Percentiles rank a stretch among this genome's conserved stretches.
phyloP scores from a whole-genome alignment of 2,113 vertebrate species.

The Gnathonemus longibarbis region DNA sequence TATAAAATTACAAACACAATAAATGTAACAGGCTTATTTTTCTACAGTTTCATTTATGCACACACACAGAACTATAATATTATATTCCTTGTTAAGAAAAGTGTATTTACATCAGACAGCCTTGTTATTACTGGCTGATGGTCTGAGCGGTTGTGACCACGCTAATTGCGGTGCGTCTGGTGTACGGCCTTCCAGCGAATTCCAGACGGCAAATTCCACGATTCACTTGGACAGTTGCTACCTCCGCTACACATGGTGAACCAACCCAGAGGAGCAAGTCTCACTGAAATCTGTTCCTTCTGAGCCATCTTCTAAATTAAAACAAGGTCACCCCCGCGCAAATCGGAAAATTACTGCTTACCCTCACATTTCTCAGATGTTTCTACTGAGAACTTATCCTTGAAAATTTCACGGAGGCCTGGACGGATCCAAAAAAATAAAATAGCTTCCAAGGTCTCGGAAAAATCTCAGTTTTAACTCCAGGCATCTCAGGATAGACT shows the following conservation, averaged over 20 bases:
- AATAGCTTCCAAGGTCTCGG: neutral
- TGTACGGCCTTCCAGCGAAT: neutral
- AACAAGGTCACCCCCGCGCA: neutral
- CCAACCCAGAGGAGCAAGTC: neutral
- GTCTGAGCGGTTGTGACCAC: neutral
- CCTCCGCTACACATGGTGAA: neutral
- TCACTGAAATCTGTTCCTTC: neutral
- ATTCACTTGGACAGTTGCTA: neutral
- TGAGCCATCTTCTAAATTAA: neutral
- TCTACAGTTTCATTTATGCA: neutral
- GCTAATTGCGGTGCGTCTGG: neutral
- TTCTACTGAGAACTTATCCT: neutral
- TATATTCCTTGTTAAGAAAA: neutral
- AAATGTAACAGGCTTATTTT: neutral
- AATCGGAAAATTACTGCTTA: neutral
- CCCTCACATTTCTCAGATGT: neutral
- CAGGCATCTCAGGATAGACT: neutral
- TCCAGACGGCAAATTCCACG: neutral
- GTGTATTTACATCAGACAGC: neutral
- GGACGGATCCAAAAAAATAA: neutral
- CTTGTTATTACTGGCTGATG: neutral
- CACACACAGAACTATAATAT: neutral
- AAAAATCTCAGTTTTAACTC: neutral
- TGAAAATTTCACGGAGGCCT: neutral
- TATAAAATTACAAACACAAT: neutral